phyloP scores from a whole-genome alignment of 2,113 vertebrate genomes.

The Tragulus kanchil region DNA sequence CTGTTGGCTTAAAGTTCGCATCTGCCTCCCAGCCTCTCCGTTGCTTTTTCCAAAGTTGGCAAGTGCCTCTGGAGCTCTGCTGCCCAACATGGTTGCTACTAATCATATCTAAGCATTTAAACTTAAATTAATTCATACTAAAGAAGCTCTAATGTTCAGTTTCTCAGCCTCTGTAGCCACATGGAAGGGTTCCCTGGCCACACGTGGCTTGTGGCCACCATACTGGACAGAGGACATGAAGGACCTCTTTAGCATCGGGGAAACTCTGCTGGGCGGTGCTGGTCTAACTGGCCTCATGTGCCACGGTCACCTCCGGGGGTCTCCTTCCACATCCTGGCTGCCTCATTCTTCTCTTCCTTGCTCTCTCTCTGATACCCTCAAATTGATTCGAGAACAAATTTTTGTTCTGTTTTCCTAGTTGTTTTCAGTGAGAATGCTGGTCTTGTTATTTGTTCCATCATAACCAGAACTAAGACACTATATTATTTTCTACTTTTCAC shows the following conservation, averaged over 20 bases:
- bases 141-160: background rate
- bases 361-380: accelerated
- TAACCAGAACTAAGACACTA: background rate
- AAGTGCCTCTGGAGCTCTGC: background rate
- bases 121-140: background rate
- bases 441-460: accelerated
- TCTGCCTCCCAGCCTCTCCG: background rate
- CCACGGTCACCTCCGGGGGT: accelerated
- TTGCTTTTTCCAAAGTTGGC: background rate
- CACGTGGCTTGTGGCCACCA: accelerated
- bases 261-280: accelerated
- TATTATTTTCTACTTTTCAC: accelerated
- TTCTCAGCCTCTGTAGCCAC: background rate
- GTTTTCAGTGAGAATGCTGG: too few species aligned
- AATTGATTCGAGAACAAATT: accelerated
- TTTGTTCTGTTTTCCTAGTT: accelerated
- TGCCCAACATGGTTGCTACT: accelerated
- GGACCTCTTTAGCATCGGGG: accelerated
- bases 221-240: accelerated
- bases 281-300: accelerated
- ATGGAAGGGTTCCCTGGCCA: accelerated
- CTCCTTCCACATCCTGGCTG: accelerated
- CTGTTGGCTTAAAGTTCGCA: too few species aligned
- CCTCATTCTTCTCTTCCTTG: accelerated
- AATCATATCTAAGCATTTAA: background rate